Evolutionary conservation across 1,140 invertebrate genomes (phyloP), one percentile per base, ranked within the genome.

Genomic region (Drosophila seguyi): DNA sequence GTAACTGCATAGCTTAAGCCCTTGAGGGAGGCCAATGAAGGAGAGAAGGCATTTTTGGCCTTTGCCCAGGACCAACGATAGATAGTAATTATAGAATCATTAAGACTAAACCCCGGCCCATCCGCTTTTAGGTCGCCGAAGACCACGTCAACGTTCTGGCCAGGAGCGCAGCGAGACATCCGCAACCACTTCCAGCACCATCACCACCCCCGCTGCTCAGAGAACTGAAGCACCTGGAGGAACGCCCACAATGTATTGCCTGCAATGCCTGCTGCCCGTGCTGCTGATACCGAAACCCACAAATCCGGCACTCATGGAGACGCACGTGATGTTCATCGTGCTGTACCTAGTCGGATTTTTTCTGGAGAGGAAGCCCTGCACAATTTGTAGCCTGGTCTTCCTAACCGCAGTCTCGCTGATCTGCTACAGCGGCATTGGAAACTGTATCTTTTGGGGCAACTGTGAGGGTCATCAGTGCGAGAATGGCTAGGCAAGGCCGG

Each of bases 251-350:
- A 99, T 99, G 98, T 99, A 99, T 95, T 99, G 98, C 94, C 95
- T 99, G 88, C 98, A 99, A 95, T 99, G 98, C 97, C 94, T 99
- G 80, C 97, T 99, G 81, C 99, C 99, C 55, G 98, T 99, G 55
- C 94, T 99, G 61, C 94, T 99, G 52, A 98, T 99, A 93, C 98
- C 99, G 71, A 99, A 99, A 93, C 98, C 98, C 42, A 95, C 98
- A 42, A 99, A 99, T 94, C 98, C 98, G 83, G 97, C 98, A 38
- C 94, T 99, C 25, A 94, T 99, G 65, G 97, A 99, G 93, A 99
- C 98, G 63, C 98, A 99, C 94, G 97, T 98, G 38, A 98, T 99
- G 96, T 99, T 99, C 92, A 97, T 99, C 95, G 96, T 97, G 42
- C 94, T 99, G 11, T 99, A 99, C 93, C 93, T 99, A 76, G 97